Percentiles rank a stretch among this genome's conserved stretches.
phyloP scores from a whole-genome alignment of 2,113 vertebrate genomes.

The Corythornis cristatus region DNA sequence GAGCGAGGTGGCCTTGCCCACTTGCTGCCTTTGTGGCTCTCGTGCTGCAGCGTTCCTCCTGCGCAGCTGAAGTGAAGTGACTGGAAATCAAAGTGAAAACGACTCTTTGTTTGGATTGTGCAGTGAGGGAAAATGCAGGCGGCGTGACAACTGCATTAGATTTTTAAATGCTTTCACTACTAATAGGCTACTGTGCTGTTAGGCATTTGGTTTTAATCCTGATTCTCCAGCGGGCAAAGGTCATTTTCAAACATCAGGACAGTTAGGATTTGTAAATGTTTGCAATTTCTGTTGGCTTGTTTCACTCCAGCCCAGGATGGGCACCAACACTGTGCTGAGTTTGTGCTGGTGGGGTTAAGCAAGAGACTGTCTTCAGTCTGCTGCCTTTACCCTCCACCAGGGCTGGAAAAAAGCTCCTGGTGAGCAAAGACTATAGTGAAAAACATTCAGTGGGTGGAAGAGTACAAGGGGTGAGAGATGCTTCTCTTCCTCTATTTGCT shows the following conservation, averaged over 20 bases:
- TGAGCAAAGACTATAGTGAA: not conserved
- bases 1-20: not conserved
- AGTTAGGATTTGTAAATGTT: not conserved
- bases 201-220: conserved; percentile 32
- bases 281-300: conserved; percentile 2
- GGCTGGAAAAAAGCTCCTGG: not conserved
- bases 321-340: not conserved
- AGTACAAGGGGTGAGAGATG: not conserved
- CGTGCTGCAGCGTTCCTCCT: not conserved
- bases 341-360: not conserved
- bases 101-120: not conserved
- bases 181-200: not conserved
- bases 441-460: not conserved
- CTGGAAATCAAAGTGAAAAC: conserved; percentile 10
- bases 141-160: not conserved
- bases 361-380: not conserved
- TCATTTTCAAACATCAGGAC: not conserved
- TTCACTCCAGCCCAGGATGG: not conserved
- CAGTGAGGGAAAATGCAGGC: not conserved
- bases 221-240: not conserved
- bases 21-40: conserved; percentile 1
- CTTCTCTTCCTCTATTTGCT: not conserved
- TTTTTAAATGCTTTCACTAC: not conserved
- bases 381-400: not conserved
- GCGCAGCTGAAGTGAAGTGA: not conserved